Base-by-base conservation (phyloP, 2,113 vertebrate genomes). In the Rhineura floridana region DNA sequence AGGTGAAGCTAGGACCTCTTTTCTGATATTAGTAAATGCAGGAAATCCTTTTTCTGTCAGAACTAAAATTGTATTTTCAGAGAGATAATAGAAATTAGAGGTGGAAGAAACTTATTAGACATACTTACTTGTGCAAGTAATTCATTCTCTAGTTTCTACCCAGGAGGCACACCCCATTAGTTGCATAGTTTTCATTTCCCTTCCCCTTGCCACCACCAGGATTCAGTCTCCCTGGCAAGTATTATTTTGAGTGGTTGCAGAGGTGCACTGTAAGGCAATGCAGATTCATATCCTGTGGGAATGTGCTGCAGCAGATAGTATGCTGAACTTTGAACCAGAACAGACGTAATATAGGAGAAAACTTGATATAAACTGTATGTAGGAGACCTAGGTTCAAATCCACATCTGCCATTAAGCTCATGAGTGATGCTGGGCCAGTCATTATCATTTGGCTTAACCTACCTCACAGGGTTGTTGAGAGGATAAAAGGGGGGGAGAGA, bases 11-110 rank as follows among this genome's bases (percentile, higher is more conserved):
- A 91, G 91, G 93, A 89, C 84, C 81, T 90, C 87, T 90, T 91
- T 91, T 94, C 93, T 95, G 92, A 92, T 93, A 94, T 90, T 91
- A 91, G 91, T 93, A 95, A 95, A 95, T 93, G 94, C 91, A 95
- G 95, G 92, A 96, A 95, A 89, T 89, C 25, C 42, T 91, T 92
- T 94, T 93, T 93, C 91, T 93, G 91, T 92, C 94, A 93, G 92
- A 94, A 95, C 82, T 67, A 90, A 93, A 95, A 92, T 94, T 91
- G 59, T 91, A 88, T 94, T 93, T 90, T 92, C 89, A 86, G 89
- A 77, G 17, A 87, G 90, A 87, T 93, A 93, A 90, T 83, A 79
- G 48, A 84, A 77, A 85, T 82, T 93, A 76, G 67, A 91, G 88
- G 67, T 88, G n/a, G 0, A 2, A 3, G 3, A 39, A 86, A 77